These are phyloP conservation scores for Dipodomys merriami DNA, from an alignment of 2,113 vertebrate genomes.

Conservation along the genomic window DNA sequence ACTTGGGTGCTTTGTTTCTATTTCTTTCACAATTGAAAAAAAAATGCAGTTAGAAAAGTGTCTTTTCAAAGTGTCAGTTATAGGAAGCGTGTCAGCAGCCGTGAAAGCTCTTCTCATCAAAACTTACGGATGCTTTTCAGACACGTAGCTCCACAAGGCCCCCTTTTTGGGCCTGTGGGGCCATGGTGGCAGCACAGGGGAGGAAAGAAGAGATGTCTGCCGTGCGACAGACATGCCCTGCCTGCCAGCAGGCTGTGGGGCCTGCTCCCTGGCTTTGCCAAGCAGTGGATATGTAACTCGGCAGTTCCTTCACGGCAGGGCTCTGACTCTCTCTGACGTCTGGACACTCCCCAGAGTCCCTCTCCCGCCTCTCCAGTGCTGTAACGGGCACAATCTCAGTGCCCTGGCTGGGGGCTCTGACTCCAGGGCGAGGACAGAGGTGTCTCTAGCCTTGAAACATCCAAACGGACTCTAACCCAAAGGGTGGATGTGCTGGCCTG, in stretches of 20 bases:
- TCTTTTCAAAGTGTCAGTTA: conserved; percentile 53
- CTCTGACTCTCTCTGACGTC: not conserved
- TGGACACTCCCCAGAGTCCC: not conserved
- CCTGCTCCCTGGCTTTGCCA: not conserved
- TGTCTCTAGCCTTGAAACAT: not conserved
- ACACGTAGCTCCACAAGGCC: not conserved
- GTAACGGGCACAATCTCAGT: not conserved
- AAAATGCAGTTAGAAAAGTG: conserved; percentile 40
- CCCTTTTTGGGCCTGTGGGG: not conserved
- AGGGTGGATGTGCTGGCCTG: not conserved
- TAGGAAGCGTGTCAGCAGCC: conserved; percentile 10
- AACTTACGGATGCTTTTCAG: conserved; percentile 1
- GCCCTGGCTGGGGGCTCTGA: not conserved
- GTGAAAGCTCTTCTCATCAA: conserved; percentile 37
- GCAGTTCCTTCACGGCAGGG: not conserved
- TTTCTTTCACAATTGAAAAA: not conserved
- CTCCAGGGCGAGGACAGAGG: not conserved
- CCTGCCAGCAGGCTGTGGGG: not conserved
- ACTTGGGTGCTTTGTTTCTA: not conserved
- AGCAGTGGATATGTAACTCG: not conserved
- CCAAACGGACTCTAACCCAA: not conserved
- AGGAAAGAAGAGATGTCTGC: not conserved
- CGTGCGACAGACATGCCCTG: not conserved
- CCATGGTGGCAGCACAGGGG: too few species aligned
- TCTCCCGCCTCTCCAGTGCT: not conserved